Evolutionary conservation across 2,888 invertebrate genomes (phyloP), one percentile per base, ranked within the genome.

Genomic region (Thecophora atra): DNA sequence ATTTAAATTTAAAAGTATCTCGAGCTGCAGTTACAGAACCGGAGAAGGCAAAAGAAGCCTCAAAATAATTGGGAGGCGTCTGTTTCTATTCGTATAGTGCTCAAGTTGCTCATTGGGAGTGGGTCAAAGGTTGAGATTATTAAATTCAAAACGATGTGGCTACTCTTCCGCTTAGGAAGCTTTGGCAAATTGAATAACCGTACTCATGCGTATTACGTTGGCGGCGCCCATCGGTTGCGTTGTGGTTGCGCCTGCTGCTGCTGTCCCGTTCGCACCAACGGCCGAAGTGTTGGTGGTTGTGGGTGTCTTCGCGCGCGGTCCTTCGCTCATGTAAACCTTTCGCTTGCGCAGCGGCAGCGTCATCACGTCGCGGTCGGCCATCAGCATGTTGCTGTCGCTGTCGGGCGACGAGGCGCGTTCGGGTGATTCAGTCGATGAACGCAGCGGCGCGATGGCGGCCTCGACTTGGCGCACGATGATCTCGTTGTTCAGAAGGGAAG

Each of bases 181-280:
- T 77, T 92, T 91, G 21, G 95, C 96, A 83, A 94, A 96, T 79
- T 94, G 94, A 83, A 95, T 96, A 65, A 96, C 96, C 3, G 95
- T 94, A 83, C 89, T 92, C 84, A 89, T 87, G 71, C 89, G 86
- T 79, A 87, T 83, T 72, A 85, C 84, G 76, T 86, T 85, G 80
- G 73, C 47, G 80, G 73, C 47, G 28, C 77, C 77, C 51, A 77
- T 78, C 77, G 42, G 74, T n/a, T n/a, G n/a, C 74, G 56, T 58
- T 72, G 51, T 70, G 24, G 42, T 75, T n/a, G n/a, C n/a, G n/a
- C n/a, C n/a, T 76, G 56, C 65, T 71, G 47, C 70, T 28, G 21
- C 58, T 44, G 73, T 69, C 7, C 30, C 64, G 26, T 51, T 73
- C 21, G 13, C 26, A 37, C 30, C 13, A 8, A 11, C n/a, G n/a